Evolutionary conservation across 2,888 invertebrate genomes (phyloP).

Genomic region (Boloria euphrosyne): DNA sequence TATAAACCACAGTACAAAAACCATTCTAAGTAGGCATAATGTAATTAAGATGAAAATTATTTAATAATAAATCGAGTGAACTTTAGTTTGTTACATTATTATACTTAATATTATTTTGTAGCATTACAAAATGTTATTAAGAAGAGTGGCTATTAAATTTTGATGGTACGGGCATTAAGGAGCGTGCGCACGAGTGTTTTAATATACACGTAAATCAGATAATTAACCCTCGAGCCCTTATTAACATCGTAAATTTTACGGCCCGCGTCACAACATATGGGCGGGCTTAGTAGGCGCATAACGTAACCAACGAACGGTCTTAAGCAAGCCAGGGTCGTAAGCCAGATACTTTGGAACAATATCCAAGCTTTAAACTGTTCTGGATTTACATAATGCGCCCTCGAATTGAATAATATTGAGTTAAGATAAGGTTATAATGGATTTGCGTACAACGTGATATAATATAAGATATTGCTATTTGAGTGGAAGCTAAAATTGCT

Average conservation of each 20-base stretch:
- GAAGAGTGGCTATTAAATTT: slow-evolving; percentile 64
- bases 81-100: neutral
- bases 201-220: slow-evolving; percentile 77
- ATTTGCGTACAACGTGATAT: neutral
- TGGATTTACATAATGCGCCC: slow-evolving; percentile 37
- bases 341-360: slow-evolving; percentile 37
- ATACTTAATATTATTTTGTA: slow-evolving; percentile 2
- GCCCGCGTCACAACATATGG: slow-evolving; percentile 65
- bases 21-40: too few relatives aligned
- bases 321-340: slow-evolving; percentile 24
- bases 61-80: neutral
- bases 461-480: too few relatives aligned
- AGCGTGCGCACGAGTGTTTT: slow-evolving; percentile 57
- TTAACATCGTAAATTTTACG: slow-evolving; percentile 79
- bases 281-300: slow-evolving; percentile 69
- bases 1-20: too few relatives aligned
- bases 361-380: slow-evolving; percentile 36
- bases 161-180: slow-evolving; percentile 66
- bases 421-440: slow-evolving; percentile 2
- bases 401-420: slow-evolving; percentile 36
- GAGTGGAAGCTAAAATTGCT: too few relatives aligned
- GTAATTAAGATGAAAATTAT: neutral
- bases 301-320: slow-evolving; percentile 43
- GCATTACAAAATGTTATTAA: slow-evolving; percentile 47
- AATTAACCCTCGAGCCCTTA: slow-evolving; percentile 78